These are phyloP conservation scores for Drosophila melanosoma DNA, from an alignment of 2,888 invertebrate species.

Conservation along the genomic window DNA sequence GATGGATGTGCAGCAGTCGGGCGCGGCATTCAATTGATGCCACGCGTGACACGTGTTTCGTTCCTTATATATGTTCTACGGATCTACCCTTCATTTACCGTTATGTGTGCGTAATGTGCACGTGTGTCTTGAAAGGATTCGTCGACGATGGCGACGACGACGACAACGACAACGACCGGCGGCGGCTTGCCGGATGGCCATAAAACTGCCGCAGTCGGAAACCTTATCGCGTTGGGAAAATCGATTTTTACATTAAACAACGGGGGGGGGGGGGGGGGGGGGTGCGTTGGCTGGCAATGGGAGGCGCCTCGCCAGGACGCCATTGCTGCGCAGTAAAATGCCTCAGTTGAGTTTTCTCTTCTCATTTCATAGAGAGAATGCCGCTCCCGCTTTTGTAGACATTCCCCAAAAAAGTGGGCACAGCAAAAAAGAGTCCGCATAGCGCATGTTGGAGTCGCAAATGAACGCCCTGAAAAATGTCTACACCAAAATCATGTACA, in stretches of 20 bases:
- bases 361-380: neutral
- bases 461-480: slow-evolving; percentile 58
- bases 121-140: slow-evolving; percentile 73
- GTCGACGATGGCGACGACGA: neutral
- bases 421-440: slow-evolving; percentile 38
- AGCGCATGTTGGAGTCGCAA: slow-evolving; percentile 58
- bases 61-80: slow-evolving; percentile 16
- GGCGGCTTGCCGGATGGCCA: slow-evolving; percentile 55
- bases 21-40: slow-evolving; percentile 63
- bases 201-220: slow-evolving; percentile 62
- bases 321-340: slow-evolving; percentile 75
- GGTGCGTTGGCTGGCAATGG: slow-evolving; percentile 35
- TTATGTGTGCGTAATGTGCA: slow-evolving; percentile 60
- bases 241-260: slow-evolving; percentile 53
- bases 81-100: slow-evolving; percentile 54
- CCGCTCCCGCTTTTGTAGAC: slow-evolving; percentile 21
- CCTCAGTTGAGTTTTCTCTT: neutral
- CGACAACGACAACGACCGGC: neutral
- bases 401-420: slow-evolving; percentile 27
- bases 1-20: slow-evolving; percentile 58
- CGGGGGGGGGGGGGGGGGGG: neutral
- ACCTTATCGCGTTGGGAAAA: slow-evolving; percentile 76
- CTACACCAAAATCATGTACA: slow-evolving; percentile 50
- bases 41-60: slow-evolving; percentile 70
- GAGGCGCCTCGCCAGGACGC: slow-evolving; percentile 65